Evolutionary conservation across 2,888 invertebrate genomes (phyloP), one percentile per base, ranked within the genome.

Genomic region (Galerucella pusilla): DNA sequence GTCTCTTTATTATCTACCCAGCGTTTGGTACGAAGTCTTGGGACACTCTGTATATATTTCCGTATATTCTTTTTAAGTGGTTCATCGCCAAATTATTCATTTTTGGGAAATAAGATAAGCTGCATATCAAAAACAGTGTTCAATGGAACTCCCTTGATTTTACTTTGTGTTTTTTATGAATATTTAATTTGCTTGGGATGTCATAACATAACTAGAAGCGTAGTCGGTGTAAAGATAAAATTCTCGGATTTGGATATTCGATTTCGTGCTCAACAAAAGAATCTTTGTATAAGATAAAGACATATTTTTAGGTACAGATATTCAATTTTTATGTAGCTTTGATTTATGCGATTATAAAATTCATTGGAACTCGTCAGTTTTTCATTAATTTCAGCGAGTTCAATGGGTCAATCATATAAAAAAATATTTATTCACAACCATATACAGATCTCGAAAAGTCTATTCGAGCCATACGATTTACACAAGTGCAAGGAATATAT

Each of bases 91-190:
- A 28, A 28, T 42, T 65, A 7, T 14, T 64, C 20, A 45, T 12
- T 25, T 16, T 45, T 45, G 5, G 42, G 42, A 20, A 64, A 35
- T 20, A 42, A 35, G 45, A 42, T 64, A 64, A 64, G 14, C 16
- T 5, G 11, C 64, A 64, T 12, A 42, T 11, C 10, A 35, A 16
- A 64, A 2, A 35, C 64, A 0, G 64, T 42, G 16, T 10, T 42
- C 64, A 64, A 59, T 20, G 11, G 59, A 25, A 25, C 20, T 25
- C 20, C 2, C 11, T 25, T 16, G 25, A 10, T 59, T 10, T 46
- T 59, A 16, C 20, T 59, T 59, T 25, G 6, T 25, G 59, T 59
- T 59, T 12, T 59, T 59, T 59, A 59, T 59, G 59, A 59, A 59
- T 59, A 59, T 59, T 59, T 25, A 20, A 59, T 59, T 59, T 20